A percentile compares a stretch with the other conserved stretches of the same genome.
These are phyloP conservation scores for Cotesia glomerata DNA, from an alignment of 1,140 invertebrate species.

Conservation along the genomic window DNA sequence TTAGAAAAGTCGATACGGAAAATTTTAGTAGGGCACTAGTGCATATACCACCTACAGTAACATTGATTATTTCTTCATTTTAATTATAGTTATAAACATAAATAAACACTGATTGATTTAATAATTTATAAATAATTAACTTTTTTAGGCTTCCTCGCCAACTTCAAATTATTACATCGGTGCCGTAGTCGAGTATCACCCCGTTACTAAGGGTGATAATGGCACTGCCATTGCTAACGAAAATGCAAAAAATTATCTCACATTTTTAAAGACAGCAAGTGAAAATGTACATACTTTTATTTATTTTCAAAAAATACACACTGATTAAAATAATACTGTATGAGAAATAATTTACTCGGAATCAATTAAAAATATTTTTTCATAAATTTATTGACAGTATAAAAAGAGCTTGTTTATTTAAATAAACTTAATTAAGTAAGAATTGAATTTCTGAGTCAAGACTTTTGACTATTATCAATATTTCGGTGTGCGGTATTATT, in stretches of 20 bases:
- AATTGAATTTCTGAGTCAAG: too few species aligned
- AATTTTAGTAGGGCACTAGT: slow-evolving; percentile 17
- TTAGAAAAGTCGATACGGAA: slow-evolving; percentile 24
- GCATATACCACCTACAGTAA: background rate
- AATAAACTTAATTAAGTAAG: too few species aligned
- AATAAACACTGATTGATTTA: background rate
- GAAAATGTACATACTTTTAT: slow-evolving; percentile 30
- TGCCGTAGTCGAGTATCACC: slow-evolving; percentile 43
- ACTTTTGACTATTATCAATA: too few species aligned
- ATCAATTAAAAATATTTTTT: too few species aligned
- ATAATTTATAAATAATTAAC: background rate
- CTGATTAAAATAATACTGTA: too few species aligned
- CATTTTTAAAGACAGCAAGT: slow-evolving; percentile 34
- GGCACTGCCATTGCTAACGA: slow-evolving; percentile 30
- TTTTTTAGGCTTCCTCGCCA: slow-evolving; percentile 30
- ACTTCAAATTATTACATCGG: slow-evolving; percentile 37
- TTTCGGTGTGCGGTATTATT: background rate
- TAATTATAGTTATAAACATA: background rate
- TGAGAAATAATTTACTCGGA: background rate
- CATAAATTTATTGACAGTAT: too few species aligned
- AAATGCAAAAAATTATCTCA: slow-evolving; percentile 39
- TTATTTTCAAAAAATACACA: too few species aligned
- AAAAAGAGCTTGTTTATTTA: too few species aligned
- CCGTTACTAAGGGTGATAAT: slow-evolving; percentile 28
- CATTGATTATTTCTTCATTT: background rate